phyloP scores from a whole-genome alignment of 2,888 invertebrate genomes.

The Globia sparganii region DNA sequence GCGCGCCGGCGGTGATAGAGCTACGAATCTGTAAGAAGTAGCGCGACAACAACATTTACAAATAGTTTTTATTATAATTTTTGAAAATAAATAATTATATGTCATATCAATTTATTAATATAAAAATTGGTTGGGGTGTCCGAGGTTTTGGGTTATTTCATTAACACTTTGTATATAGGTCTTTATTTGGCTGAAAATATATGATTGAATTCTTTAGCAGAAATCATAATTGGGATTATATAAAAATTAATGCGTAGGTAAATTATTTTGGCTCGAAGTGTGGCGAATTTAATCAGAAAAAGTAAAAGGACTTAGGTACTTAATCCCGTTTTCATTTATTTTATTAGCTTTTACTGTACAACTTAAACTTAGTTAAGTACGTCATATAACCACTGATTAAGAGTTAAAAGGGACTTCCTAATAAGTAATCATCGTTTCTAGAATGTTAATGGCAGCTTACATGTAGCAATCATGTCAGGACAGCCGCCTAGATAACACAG shows the following conservation, averaged over 20 bases:
- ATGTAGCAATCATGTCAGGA: slow-evolving; percentile 42
- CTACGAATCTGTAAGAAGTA: too few relatives aligned
- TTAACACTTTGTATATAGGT: too few relatives aligned
- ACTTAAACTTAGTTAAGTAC: not conserved
- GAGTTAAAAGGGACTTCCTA: not conserved
- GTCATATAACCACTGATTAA: not conserved
- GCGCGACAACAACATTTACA: too few relatives aligned
- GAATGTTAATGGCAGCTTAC: slow-evolving; percentile 12
- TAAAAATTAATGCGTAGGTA: not conserved
- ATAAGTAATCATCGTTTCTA: not conserved
- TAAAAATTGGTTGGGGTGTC: too few relatives aligned
- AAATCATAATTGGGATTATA: not conserved
- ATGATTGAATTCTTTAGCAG: not conserved
- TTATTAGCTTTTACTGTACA: not conserved
- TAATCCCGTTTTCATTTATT: not conserved
- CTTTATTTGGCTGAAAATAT: not conserved
- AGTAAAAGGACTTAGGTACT: not conserved
- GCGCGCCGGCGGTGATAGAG: too few relatives aligned
- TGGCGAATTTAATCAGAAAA: not conserved
- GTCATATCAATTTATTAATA: too few relatives aligned
- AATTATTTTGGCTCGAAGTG: slow-evolving; percentile 9
- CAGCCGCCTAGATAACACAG: slow-evolving; percentile 42
- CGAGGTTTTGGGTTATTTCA: too few relatives aligned
- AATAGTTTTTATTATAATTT: too few relatives aligned
- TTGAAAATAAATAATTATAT: too few relatives aligned